phyloP scores from a whole-genome alignment of 2,113 vertebrate species.

The Chaetodon auriga region DNA sequence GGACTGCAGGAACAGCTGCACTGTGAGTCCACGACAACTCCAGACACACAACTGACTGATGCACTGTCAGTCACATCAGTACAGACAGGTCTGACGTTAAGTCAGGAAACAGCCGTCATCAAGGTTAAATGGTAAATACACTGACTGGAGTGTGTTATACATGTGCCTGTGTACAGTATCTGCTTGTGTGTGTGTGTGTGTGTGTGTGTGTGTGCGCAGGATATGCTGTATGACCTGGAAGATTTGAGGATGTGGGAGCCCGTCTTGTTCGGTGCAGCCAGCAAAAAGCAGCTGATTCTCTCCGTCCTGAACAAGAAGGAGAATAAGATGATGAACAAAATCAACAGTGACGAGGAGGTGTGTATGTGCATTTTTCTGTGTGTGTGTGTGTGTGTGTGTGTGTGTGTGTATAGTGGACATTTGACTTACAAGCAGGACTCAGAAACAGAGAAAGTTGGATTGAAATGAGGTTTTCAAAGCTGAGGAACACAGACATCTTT shows the following conservation, averaged over 20 bases:
- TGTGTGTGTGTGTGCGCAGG: constrained; percentile 78
- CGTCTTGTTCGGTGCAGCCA: constrained; percentile 67
- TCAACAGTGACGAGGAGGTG: constrained; percentile 20
- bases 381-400: neutral
- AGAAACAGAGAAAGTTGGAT: too few species aligned
- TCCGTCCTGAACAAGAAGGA: constrained; percentile 44
- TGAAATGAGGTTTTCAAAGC: too few species aligned
- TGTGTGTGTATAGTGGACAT: neutral
- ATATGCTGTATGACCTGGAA: constrained; percentile 88
- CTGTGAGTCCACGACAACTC: constrained; percentile 71
- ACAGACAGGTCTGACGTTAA: neutral
- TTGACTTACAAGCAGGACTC: neutral
- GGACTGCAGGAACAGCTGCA: constrained; percentile 88
- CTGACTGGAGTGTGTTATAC: neutral
- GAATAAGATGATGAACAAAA: neutral
- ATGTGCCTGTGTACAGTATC: too few species aligned
- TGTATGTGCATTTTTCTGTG: neutral
- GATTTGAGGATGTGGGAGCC: constrained; percentile 89
- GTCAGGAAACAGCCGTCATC: too few species aligned
- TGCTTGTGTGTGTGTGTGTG: constrained; percentile 1
- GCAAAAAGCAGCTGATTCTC: constrained; percentile 46
- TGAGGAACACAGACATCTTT: too few species aligned
- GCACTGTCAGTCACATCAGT: neutral
- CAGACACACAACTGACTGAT: neutral
- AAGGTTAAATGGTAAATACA: neutral